These are phyloP conservation scores for Bombus huntii DNA, from an alignment of 1,140 invertebrate genomes.

Conservation along the genomic window DNA sequence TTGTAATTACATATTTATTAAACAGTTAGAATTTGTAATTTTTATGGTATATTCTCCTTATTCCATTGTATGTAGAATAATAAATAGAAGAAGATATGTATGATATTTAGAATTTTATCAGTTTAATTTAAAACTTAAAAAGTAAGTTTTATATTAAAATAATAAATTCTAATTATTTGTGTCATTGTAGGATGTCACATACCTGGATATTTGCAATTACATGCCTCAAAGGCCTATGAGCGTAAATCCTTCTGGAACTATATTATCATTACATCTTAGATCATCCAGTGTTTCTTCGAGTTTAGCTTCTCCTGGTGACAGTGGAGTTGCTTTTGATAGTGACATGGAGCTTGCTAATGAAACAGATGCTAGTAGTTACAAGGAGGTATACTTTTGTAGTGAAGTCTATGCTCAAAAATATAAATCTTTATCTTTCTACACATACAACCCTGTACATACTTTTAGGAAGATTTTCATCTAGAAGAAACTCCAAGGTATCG, in stretches of 20 bases:
- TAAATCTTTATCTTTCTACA: not conserved
- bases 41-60: not conserved
- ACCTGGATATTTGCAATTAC: slow-evolving; percentile 80
- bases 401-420: not conserved
- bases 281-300: slow-evolving; percentile 80
- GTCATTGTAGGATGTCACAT: slow-evolving; percentile 78
- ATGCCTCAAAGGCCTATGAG: slow-evolving; percentile 82
- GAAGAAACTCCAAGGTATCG: slow-evolving; percentile 78
- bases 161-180: slow-evolving; percentile 45
- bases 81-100: not conserved
- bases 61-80: not conserved
- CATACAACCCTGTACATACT: slow-evolving; percentile 24
- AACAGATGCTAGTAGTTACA: slow-evolving; percentile 80
- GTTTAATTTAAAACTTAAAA: not conserved
- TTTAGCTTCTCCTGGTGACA: slow-evolving; percentile 81
- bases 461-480: slow-evolving; percentile 79
- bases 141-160: not conserved
- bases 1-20: not conserved
- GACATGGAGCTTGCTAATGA: slow-evolving; percentile 81
- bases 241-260: slow-evolving; percentile 79
- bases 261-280: slow-evolving; percentile 77
- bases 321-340: slow-evolving; percentile 80
- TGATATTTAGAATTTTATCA: not conserved
- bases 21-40: not conserved
- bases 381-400: slow-evolving; percentile 72